A percentile compares a stretch with the other conserved stretches of the same genome.
phyloP scores from a whole-genome alignment of 2,888 invertebrate genomes.

The Aphodius granarius region DNA sequence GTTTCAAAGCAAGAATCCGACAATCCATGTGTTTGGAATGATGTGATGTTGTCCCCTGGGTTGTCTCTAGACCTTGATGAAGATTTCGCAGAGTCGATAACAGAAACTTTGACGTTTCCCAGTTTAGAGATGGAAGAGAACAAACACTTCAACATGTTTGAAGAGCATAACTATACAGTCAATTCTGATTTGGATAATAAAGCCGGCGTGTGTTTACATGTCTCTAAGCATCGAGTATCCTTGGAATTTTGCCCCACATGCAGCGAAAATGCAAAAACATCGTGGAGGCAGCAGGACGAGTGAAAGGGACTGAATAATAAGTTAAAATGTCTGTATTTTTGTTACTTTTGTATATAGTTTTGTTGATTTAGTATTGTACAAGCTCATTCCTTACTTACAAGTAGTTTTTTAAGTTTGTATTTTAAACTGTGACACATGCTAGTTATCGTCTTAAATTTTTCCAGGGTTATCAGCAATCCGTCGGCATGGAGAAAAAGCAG shows the following conservation, averaged over 20 bases:
- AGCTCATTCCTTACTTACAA: slow-evolving; percentile 42
- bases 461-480: slow-evolving; percentile 33
- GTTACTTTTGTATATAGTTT: slow-evolving; percentile 18
- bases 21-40: slow-evolving; percentile 36
- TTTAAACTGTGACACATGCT: slow-evolving; percentile 17
- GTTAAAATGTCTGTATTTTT: slow-evolving; percentile 47
- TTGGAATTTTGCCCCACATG: slow-evolving; percentile 62
- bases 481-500: slow-evolving; percentile 33
- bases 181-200: slow-evolving; percentile 42
- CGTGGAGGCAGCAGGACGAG: slow-evolving; percentile 38
- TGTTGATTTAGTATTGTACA: slow-evolving; percentile 24
- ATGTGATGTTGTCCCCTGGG: neutral
- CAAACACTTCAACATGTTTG: neutral
- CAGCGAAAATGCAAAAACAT: slow-evolving; percentile 53
- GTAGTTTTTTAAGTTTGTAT: slow-evolving; percentile 7
- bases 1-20: slow-evolving; percentile 31
- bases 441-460: slow-evolving; percentile 39
- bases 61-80: slow-evolving; percentile 25
- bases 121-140: neutral
- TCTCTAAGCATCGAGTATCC: slow-evolving; percentile 59
- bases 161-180: slow-evolving; percentile 45
- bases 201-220: slow-evolving; percentile 61
- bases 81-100: slow-evolving; percentile 15
- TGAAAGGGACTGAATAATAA: slow-evolving; percentile 28
- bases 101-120: slow-evolving; percentile 8